Evolutionary conservation across 2,797 vertebrate species (phyloP).

Genomic region (Eurystomus glaucurus): DNA sequence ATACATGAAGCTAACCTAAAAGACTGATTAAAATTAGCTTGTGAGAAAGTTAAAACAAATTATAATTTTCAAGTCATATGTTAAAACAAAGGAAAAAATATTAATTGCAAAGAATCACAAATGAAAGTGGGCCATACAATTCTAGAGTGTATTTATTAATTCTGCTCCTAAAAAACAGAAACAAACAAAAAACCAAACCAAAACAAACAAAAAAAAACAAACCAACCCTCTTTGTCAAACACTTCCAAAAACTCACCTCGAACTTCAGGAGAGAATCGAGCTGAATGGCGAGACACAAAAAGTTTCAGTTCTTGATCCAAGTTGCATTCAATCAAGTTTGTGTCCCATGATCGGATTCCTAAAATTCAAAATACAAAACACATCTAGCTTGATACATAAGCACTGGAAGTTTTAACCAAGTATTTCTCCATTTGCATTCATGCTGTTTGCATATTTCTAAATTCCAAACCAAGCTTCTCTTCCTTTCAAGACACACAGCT

Average conservation of each 20-base stretch:
- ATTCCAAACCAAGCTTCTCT: background rate
- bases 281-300: constrained; percentile 97
- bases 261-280: constrained; percentile 95
- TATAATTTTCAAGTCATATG: background rate
- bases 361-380: constrained; percentile 72
- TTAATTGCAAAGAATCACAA: background rate
- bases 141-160: background rate
- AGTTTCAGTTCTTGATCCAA: constrained; percentile 98
- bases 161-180: background rate
- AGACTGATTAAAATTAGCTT: background rate
- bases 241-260: constrained; percentile 87
- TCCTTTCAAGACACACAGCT: background rate
- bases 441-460: background rate
- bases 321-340: constrained; percentile 95
- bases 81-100: background rate
- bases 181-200: background rate
- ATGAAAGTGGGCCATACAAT: background rate
- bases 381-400: background rate
- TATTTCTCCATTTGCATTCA: background rate
- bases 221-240: background rate
- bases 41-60: background rate
- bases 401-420: background rate
- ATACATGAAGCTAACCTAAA: background rate
- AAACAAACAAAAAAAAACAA: background rate
- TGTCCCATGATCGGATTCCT: constrained; percentile 99